phyloP scores from a whole-genome alignment of 2,888 invertebrate genomes.

The Nebria salina region DNA sequence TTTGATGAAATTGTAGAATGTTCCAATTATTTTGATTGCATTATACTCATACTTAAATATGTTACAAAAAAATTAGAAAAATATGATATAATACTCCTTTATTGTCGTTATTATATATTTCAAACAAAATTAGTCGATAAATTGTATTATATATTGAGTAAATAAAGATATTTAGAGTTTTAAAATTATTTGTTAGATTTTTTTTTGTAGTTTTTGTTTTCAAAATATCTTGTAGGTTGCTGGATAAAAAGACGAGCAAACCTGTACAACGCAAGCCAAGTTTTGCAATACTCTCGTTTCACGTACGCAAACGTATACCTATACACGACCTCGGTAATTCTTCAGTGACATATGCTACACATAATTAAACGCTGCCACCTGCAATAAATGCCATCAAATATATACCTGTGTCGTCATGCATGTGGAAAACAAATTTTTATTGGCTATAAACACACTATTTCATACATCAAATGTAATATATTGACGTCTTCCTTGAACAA shows the following conservation, averaged over 20 bases:
- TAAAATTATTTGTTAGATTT: background rate
- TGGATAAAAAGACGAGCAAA: background rate
- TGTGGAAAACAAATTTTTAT: conserved; percentile 4
- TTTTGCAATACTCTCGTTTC: background rate
- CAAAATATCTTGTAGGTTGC: background rate
- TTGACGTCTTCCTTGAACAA: background rate
- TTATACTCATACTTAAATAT: background rate
- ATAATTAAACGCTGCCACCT: conserved; percentile 19
- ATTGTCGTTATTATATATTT: background rate
- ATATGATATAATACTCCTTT: background rate
- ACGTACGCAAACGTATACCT: background rate
- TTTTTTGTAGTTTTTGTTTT: background rate
- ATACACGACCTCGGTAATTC: conserved; percentile 5
- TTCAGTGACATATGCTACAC: conserved; percentile 13
- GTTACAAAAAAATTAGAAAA: background rate
- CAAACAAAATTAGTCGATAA: too few relatives aligned
- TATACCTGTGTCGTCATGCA: conserved; percentile 2
- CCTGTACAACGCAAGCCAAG: background rate
- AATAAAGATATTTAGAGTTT: too few relatives aligned
- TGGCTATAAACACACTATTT: background rate
- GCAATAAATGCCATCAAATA: conserved; percentile 19
- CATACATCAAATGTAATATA: background rate
- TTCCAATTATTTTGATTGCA: background rate
- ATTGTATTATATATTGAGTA: too few relatives aligned
- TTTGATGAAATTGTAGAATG: background rate